Evolutionary conservation across 2,888 invertebrate species (phyloP), one percentile per base, ranked within the genome.

Genomic region (Drosophila prostipennis): DNA sequence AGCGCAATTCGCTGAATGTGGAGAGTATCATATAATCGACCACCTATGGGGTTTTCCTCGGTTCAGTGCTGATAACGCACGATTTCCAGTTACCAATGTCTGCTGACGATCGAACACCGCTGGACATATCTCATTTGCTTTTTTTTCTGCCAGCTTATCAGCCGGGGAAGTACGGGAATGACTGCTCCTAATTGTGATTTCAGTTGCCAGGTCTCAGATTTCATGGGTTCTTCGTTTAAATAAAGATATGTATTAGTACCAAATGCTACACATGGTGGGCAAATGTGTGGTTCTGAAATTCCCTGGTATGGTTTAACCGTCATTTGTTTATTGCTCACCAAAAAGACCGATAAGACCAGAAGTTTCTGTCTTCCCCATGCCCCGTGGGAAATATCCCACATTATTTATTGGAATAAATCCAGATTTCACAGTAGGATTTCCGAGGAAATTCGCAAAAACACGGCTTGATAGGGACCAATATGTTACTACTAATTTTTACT

Each of bases 31-130:
- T 60, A 55, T 74, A 74, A 78, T 69, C 77, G 76, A 77, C 73
- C 72, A 79, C 83, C 77, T 51, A 72, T 79, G 75, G 77, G 82
- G 72, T 80, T 84, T 84, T 82, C 80, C 78, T 72, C 55, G 26
- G 13, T n/a, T 72, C 51, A 26, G 13, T 11, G 8, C 45, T 71
- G 71, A 71, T 71, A 71, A 70, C 63, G 51, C 67, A 16, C 56
- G 64, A 52, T 61, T 64, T 26, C 60, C 60, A 65, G 46, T 65
- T 63, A 65, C 63, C 65, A 65, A 63, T 63, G 65, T 65, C 65
- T 65, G 63, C 64, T 45, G 61, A 39, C 65, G 65, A 63, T 65
- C 53, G 63, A 63, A 65, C 65, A 65, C 39, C 45, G 45, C 61
- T 61, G 64, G 64, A 65, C 64, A 65, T 53, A 65, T 65, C 46